Percentiles rank a stretch among this genome's conserved stretches.
phyloP scores from a whole-genome alignment of 2,113 vertebrate genomes.

The Pardalotus punctatus region DNA sequence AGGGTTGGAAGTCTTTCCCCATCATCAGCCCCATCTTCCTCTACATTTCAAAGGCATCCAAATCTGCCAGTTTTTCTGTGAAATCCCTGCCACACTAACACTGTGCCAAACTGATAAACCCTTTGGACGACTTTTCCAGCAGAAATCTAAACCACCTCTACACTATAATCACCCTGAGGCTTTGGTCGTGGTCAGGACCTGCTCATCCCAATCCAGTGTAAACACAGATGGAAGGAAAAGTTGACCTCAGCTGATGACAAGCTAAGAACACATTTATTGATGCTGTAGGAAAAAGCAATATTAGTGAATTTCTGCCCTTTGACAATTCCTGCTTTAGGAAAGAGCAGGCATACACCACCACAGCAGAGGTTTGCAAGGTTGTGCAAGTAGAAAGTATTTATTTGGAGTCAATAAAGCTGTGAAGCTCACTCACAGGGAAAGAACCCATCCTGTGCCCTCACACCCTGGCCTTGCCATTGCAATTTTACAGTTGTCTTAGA shows the following conservation, averaged over 20 bases:
- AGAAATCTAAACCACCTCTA: not conserved
- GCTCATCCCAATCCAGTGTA: not conserved
- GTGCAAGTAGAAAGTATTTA: not conserved
- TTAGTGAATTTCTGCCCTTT: not conserved
- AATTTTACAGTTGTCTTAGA: not conserved
- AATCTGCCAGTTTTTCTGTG: not conserved
- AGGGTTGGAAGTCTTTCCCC: not conserved
- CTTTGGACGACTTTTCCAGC: not conserved
- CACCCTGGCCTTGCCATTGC: not conserved
- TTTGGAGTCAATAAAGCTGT: not conserved
- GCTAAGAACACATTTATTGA: not conserved
- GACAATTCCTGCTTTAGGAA: not conserved
- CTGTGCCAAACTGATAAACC: not conserved
- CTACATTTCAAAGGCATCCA: not conserved
- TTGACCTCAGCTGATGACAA: not conserved
- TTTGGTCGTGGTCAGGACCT: not conserved
- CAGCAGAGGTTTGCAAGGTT: not conserved
- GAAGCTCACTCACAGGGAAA: not conserved
- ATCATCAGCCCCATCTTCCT: not conserved
- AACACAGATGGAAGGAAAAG: constrained; percentile 18
- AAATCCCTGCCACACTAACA: not conserved
- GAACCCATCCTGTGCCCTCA: not conserved
- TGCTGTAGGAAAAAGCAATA: not conserved
- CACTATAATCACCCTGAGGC: not conserved
- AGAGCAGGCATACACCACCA: not conserved